A percentile compares a stretch with the other conserved stretches of the same genome.
Evolutionary conservation across 2,888 invertebrate species (phyloP).

Genomic region (Alviniconcha strummeri): DNA sequence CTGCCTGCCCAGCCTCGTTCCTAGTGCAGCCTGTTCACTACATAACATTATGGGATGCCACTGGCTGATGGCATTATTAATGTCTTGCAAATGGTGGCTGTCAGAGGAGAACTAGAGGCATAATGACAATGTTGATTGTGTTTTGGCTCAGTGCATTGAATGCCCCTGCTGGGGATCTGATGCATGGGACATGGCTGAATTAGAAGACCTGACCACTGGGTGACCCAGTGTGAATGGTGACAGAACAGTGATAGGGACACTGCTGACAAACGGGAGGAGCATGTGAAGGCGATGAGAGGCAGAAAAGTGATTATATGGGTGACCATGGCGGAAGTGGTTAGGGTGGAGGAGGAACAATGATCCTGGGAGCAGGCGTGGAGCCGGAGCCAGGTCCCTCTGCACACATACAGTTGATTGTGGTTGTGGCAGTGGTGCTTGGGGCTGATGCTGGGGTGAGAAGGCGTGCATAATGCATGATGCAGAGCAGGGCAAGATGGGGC

Average conservation of each 20-base stretch:
- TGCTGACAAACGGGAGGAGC: background rate
- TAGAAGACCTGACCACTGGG: too few relatives aligned
- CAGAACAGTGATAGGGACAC: too few relatives aligned
- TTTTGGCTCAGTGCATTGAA: background rate
- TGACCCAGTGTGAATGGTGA: too few relatives aligned
- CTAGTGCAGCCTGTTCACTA: slow-evolving; percentile 13
- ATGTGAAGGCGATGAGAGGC: background rate
- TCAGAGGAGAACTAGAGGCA: slow-evolving; percentile 11
- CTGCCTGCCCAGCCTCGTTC: slow-evolving; percentile 35
- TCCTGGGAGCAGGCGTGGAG: background rate
- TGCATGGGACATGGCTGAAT: too few relatives aligned
- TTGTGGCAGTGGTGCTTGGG: background rate
- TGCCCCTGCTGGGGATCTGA: too few relatives aligned
- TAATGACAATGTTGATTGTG: background rate
- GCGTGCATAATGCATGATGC: slow-evolving; percentile 57
- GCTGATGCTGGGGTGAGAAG: background rate
- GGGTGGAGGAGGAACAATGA: slow-evolving; percentile 10
- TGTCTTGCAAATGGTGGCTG: slow-evolving; percentile 31
- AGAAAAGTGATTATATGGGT: background rate
- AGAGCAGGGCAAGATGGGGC: slow-evolving; percentile 57
- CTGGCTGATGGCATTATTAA: slow-evolving; percentile 31
- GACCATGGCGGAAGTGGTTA: background rate
- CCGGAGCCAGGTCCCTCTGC: background rate
- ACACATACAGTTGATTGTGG: background rate
- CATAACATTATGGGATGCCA: slow-evolving; percentile 33